Conservation (phyloP, 1,140 invertebrate species). For the Ostrea denselamellosa region DNA sequence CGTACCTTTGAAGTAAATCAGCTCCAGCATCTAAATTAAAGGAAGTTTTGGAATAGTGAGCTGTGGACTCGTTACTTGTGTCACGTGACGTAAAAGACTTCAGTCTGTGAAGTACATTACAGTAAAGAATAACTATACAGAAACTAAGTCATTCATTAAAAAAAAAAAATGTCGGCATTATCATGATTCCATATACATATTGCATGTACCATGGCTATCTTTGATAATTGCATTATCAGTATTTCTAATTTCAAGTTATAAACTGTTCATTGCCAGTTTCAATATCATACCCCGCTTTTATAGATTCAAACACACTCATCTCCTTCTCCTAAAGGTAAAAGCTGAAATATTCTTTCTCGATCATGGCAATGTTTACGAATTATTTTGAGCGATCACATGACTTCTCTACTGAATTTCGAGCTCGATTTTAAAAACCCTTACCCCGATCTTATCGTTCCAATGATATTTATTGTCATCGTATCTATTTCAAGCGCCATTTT, state of each 20-base stretch:
- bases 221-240: too few relatives aligned
- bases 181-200: too few relatives aligned
- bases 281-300: not conserved
- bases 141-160: not conserved
- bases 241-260: too few relatives aligned
- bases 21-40: conserved; percentile 25
- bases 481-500: not conserved
- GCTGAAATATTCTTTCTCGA: not conserved
- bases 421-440: conserved; percentile 7
- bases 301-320: conserved; percentile 7
- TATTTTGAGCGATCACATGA: conserved; percentile 29
- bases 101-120: not conserved
- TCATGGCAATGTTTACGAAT: not conserved
- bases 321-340: not conserved
- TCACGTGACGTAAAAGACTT: conserved; percentile 25
- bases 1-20: conserved; percentile 18
- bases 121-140: not conserved
- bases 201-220: too few relatives aligned
- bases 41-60: not conserved
- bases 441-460: conserved; percentile 16
- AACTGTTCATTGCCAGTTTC: not conserved
- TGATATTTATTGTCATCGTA: conserved; percentile 4
- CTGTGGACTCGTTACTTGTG: not conserved
- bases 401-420: not conserved
- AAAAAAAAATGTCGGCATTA: not conserved